A percentile compares a stretch with the other conserved stretches of the same genome.
phyloP scores from a whole-genome alignment of 1,140 invertebrate species.

The Holotrichia oblita region DNA sequence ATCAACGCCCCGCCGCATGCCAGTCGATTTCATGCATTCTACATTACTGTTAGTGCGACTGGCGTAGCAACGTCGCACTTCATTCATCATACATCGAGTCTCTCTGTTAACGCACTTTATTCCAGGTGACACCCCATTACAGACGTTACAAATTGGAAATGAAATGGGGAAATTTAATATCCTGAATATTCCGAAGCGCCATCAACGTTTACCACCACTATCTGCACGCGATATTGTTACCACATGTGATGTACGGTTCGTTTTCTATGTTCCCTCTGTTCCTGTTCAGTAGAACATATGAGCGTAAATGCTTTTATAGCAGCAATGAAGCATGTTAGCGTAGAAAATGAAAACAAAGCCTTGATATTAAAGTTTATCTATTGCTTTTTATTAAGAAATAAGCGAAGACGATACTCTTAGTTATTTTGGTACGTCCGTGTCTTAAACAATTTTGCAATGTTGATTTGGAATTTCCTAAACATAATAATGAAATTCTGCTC shows the following conservation, averaged over 20 bases:
- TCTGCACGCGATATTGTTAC: conserved; percentile 36
- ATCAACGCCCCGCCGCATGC: background rate
- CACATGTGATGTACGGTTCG: conserved; percentile 22
- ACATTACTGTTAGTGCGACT: background rate
- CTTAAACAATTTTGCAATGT: too few relatives aligned
- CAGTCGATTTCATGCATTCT: conserved; percentile 31
- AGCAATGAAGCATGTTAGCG: background rate
- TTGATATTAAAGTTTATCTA: too few relatives aligned
- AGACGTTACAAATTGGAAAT: conserved; percentile 40
- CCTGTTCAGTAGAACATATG: background rate
- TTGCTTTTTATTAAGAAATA: too few relatives aligned
- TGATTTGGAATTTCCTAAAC: too few relatives aligned
- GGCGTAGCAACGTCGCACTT: conserved; percentile 19
- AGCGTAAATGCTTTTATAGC: background rate
- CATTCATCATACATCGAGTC: conserved; percentile 33
- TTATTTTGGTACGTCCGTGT: too few relatives aligned
- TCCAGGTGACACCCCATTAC: conserved; percentile 43
- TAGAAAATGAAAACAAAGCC: background rate
- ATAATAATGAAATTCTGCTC: too few relatives aligned
- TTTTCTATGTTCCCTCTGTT: background rate
- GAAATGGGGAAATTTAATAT: conserved; percentile 43
- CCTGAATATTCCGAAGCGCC: conserved; percentile 39
- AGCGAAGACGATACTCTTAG: too few relatives aligned
- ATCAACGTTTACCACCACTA: background rate
- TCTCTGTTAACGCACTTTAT: conserved; percentile 39